Base-by-base conservation (phyloP, 2,113 vertebrate genomes). In the Litocranius walleri region DNA sequence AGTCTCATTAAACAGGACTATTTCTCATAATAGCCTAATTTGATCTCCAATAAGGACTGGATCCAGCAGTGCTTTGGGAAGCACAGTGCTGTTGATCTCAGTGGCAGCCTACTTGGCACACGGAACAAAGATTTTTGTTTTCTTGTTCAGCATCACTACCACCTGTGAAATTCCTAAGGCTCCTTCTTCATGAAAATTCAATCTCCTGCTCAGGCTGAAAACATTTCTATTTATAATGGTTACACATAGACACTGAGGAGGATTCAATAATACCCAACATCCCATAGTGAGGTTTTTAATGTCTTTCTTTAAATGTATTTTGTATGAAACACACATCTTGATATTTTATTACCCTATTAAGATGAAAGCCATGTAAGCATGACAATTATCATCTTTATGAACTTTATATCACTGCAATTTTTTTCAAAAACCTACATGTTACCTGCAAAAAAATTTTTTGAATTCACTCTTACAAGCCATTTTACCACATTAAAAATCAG, bases 1-100 rank as follows among this genome's bases (percentile, higher is more conserved):
- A 91, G 81, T 95, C 93, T 95, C 96, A 96, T 97, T 98, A 96
- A 95, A 94, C 93, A 94, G 57, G 95, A 64, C 52, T 87, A 84
- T 97, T 97, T 96, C 61, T 95, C 97, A 89, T 93, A 96, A 96
- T 61, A 80, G 80, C 78, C 85, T 96, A 89, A 97, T 97, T 93
- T 97, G 45, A 91, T 96, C 92, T 94, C 86, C n/a, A 94, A 59
- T 87, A 89, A 61, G 86, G 86, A 91, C 64, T 50, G 29, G 85
- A 81, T 97, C 96, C 97, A 94, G 64, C 40, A 52, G 77, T 29
- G 50, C 62, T 83, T 84, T 56, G 57, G 61, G 80, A 48, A 80
- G 64, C 84, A 45, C 43, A 45, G 43, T 17, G 57, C 89, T 81
- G 12, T 40, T 87, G 80, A 85, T 91, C 89, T 93, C 83, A 64